phyloP scores from a whole-genome alignment of 2,797 vertebrate genomes.

The Pantherophis alleghaniensis region DNA sequence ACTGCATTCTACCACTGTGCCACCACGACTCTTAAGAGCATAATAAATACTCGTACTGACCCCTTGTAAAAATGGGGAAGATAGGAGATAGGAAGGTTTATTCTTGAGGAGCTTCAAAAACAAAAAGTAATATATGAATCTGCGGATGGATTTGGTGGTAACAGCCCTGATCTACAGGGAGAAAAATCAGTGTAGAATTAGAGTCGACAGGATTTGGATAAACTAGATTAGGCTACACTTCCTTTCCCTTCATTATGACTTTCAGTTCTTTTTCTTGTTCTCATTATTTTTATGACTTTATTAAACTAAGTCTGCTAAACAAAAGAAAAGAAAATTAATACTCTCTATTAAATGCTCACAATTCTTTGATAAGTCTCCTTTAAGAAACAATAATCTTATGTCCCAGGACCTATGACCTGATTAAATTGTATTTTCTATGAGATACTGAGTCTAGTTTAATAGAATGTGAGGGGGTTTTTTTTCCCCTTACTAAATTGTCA shows the following conservation, averaged over 20 bases:
- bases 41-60: background rate
- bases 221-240: background rate
- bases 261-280: background rate
- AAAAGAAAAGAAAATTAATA: constrained; percentile 41
- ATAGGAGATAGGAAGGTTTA: background rate
- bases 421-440: constrained; percentile 67
- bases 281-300: background rate
- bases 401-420: constrained; percentile 44
- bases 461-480: constrained; percentile 61
- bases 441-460: constrained; percentile 64
- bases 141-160: background rate
- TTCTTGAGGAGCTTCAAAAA: background rate
- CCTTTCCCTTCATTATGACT: background rate
- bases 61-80: background rate
- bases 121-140: background rate
- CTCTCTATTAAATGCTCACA: constrained; percentile 5
- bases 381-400: constrained; percentile 54
- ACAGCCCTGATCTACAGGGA: background rate
- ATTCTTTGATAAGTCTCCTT: constrained; percentile 38
- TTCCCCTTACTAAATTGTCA: constrained; percentile 66
- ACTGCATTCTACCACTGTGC: background rate
- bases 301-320: background rate
- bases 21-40: background rate
- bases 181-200: background rate
- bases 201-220: background rate